Evolutionary conservation across 2,113 vertebrate species (phyloP).

Genomic region (Dasypus novemcinctus): DNA sequence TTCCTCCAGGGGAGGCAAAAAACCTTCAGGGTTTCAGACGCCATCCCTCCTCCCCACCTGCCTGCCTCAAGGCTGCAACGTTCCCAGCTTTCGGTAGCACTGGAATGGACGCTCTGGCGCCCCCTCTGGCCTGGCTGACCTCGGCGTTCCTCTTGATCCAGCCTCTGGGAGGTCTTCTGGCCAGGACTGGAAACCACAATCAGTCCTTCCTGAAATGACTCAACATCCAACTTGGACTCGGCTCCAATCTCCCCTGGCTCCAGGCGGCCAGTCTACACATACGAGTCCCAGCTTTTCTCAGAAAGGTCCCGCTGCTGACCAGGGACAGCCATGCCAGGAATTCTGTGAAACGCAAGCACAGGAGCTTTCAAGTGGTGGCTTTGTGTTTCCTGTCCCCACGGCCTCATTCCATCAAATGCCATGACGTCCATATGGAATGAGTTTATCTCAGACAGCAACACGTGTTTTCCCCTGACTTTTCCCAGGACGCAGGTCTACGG

Average conservation of each 20-base stretch:
- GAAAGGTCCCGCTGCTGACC: slow-evolving; percentile 8
- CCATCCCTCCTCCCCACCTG: rapidly evolving
- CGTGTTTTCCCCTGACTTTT: neutral
- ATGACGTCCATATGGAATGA: neutral
- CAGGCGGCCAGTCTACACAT: neutral
- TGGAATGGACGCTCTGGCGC: rapidly evolving
- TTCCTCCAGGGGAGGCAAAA: neutral
- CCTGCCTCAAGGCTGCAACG: neutral
- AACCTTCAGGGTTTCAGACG: neutral
- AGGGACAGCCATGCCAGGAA: neutral
- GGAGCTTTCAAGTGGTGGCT: neutral
- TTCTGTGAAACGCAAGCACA: neutral
- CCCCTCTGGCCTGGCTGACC: neutral
- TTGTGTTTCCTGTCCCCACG: neutral
- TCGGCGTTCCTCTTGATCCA: neutral
- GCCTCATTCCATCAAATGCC: neutral
- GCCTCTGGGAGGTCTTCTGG: neutral
- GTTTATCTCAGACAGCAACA: neutral
- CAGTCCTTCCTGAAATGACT: slow-evolving; percentile 27
- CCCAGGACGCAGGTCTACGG: neutral
- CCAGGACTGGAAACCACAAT: slow-evolving; percentile 19
- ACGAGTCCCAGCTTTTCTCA: slow-evolving; percentile 43
- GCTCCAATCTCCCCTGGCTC: neutral
- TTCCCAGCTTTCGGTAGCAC: neutral
- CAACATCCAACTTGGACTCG: neutral